Base-by-base conservation (phyloP, 2,888 invertebrate genomes). In the Nycteola revayana region DNA sequence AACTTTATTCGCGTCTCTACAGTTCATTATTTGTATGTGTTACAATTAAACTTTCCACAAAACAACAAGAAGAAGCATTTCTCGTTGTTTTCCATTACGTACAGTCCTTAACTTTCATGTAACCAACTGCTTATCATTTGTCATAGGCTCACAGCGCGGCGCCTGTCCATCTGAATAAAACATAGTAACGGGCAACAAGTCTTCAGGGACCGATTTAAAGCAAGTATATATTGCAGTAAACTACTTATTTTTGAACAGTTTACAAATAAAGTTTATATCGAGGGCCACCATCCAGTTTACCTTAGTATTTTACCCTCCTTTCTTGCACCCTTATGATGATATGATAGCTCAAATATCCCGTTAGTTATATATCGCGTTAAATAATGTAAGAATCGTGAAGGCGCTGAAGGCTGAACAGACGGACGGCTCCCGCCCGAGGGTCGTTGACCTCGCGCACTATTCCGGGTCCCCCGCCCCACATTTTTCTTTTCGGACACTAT, bases 401-500 rank as follows among this genome's bases (percentile, higher is more conserved):
- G 66, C 68, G 69, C 66, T 72, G 67, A 66, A 68, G 72, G 64
- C 60, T 57, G 53, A 58, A 60, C 42, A 66, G 58, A 56, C 66
- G 59, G 46, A 60, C 59, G 57, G 43, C 55, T 52, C 60, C 57
- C 65, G 56, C 53, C 51, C 53, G 44, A 30, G 60, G 86, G 77
- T 83, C 83, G 63, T 69, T 59, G 83, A 81, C 82, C 85, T 46
- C 71, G 54, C 66, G 50, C 66, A 49, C 55, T 69, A 66, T 73
- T 62, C 67, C 67, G 62, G 60, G 56, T 63, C 68, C 64, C 71
- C 74, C 77, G 73, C 72, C 75, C 77, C 73, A 77, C 70, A 83
- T 82, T 84, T 85, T 84, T 83, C 83, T 84, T 82, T 78, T 81
- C 80, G 83, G 84, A 81, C 86, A 80, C 71, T 71, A 64, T 66